Percentiles rank a stretch among this genome's conserved stretches.
Evolutionary conservation across 2,888 invertebrate genomes (phyloP).

Genomic region (Lathronympha strigana): DNA sequence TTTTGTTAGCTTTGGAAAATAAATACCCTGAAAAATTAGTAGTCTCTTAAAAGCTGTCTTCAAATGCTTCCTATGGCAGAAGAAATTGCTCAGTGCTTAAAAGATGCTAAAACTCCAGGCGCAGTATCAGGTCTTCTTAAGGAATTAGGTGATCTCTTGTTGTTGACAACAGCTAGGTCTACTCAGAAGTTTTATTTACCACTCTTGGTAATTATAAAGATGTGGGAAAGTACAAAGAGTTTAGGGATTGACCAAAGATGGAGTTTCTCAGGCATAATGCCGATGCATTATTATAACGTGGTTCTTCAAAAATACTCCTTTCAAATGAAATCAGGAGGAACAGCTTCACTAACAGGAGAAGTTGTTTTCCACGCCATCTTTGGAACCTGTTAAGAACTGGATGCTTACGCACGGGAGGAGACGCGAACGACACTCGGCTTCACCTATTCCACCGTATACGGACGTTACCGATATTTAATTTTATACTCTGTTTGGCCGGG

Average conservation of each 20-base stretch:
- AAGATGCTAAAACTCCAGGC: not conserved
- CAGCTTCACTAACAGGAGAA: not conserved
- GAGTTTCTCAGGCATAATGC: not conserved
- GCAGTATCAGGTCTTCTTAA: not conserved
- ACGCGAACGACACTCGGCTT: too few species aligned
- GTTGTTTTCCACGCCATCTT: not conserved
- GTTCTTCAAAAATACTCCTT: not conserved
- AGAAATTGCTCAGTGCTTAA: not conserved
- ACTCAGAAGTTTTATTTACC: not conserved
- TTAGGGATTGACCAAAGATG: not conserved
- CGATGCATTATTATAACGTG: not conserved
- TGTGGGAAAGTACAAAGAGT: not conserved
- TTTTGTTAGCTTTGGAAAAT: not conserved
- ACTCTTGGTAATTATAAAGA: not conserved
- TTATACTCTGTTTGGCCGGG: too few species aligned
- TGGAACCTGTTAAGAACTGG: not conserved
- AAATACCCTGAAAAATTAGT: not conserved
- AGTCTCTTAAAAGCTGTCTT: not conserved
- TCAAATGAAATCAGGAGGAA: not conserved
- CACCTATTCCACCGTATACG: too few species aligned
- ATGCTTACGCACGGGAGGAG: too few species aligned
- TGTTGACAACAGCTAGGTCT: not conserved
- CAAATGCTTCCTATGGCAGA: not conserved
- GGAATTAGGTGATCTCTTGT: not conserved
- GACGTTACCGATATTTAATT: too few species aligned